phyloP scores from a whole-genome alignment of 35 echinoderm and acorn worm genomes.

The Nesometra sesokonis region DNA sequence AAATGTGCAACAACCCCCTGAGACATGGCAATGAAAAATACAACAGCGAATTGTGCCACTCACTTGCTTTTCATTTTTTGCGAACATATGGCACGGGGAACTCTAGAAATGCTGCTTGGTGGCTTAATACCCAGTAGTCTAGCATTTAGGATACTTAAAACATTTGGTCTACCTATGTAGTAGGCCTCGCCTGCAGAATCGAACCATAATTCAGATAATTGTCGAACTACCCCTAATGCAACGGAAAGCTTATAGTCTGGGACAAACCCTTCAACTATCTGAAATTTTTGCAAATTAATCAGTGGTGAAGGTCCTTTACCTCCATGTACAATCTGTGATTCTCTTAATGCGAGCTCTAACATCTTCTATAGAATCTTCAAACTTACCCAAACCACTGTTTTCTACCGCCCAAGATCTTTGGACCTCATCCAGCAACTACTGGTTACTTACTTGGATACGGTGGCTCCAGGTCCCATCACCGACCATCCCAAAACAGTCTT shows the following conservation, averaged over 20 bases:
- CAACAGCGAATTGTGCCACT: slow-evolving; percentile 52
- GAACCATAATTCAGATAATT: slow-evolving; percentile 40
- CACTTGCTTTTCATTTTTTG: slow-evolving; percentile 50
- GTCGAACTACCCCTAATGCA: slow-evolving; percentile 37
- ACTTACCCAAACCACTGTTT: slow-evolving; percentile 23
- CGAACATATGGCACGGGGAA: slow-evolving; percentile 20
- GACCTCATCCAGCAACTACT: background rate
- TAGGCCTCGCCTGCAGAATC: slow-evolving; percentile 4
- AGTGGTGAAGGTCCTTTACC: slow-evolving; percentile 51
- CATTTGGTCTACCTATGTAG: slow-evolving; percentile 15
- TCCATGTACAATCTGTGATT: too few species aligned
- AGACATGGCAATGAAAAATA: slow-evolving; percentile 36
- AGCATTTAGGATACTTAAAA: background rate
- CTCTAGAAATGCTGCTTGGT: slow-evolving; percentile 17
- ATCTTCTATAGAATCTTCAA: slow-evolving; percentile 30
- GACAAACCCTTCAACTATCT: slow-evolving; percentile 39
- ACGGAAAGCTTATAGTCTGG: slow-evolving; percentile 59
- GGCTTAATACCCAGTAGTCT: background rate
- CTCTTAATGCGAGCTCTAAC: too few species aligned
- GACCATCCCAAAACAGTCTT: slow-evolving; percentile 11
- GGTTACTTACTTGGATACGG: background rate
- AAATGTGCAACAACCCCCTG: slow-evolving; percentile 27
- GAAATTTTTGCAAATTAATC: slow-evolving; percentile 31
- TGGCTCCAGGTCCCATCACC: background rate
- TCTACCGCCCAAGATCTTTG: slow-evolving; percentile 25